phyloP scores from a whole-genome alignment of 2,888 invertebrate genomes.

The Diadromus collaris region DNA sequence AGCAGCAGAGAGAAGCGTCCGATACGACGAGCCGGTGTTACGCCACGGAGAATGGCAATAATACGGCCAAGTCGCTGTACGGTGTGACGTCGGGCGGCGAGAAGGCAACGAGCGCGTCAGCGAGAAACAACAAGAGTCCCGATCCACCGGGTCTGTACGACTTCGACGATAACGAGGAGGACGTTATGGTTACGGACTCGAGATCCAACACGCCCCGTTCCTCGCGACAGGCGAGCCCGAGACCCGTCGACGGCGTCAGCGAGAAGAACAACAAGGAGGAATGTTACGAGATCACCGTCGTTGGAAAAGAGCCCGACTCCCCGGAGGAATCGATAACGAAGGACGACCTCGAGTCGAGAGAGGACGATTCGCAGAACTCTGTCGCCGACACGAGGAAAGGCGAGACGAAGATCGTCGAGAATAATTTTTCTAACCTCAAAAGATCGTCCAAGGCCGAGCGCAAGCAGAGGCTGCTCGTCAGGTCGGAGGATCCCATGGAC shows the following conservation, averaged over 20 bases:
- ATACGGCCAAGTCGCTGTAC: conserved; percentile 52
- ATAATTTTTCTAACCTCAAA: conserved; percentile 71
- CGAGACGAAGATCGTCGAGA: conserved; percentile 58
- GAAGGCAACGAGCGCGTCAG: not conserved
- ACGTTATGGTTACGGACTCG: conserved; percentile 72
- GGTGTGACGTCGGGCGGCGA: conserved; percentile 17
- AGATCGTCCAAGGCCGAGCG: conserved; percentile 75
- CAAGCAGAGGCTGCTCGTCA: conserved; percentile 76
- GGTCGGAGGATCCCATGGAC: conserved; percentile 76
- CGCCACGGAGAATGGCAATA: conserved; percentile 56
- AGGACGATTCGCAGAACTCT: conserved; percentile 46
- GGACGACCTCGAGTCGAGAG: conserved; percentile 54
- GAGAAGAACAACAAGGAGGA: conserved; percentile 64
- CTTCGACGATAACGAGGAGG: conserved; percentile 72
- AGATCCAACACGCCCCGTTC: conserved; percentile 73
- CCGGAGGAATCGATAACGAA: conserved; percentile 62
- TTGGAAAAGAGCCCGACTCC: conserved; percentile 62
- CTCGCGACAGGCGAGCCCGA: conserved; percentile 74
- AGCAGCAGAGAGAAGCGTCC: conserved; percentile 18
- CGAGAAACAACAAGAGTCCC: conserved; percentile 57
- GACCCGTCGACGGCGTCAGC: conserved; percentile 33
- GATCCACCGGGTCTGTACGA: conserved; percentile 68
- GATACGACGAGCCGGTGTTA: conserved; percentile 43
- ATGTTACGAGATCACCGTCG: conserved; percentile 72
- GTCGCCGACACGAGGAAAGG: conserved; percentile 43